Evolutionary conservation across 92 coral and sea anemone species (phyloP), one percentile per base, ranked within the genome.

Genomic region (Epizoanthus illoricatus): DNA sequence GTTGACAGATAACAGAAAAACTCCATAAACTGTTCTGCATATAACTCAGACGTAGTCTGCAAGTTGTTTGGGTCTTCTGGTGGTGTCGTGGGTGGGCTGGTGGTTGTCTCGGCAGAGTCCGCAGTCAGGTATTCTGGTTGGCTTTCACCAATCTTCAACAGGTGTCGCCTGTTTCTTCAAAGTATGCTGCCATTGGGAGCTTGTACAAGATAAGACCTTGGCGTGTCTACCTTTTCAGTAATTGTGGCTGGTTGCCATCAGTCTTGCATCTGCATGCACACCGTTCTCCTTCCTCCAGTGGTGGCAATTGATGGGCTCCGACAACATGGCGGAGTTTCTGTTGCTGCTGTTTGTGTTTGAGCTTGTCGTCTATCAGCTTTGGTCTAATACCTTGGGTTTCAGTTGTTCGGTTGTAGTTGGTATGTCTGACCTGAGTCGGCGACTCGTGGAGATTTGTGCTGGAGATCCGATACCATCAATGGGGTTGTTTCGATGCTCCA

Each of bases 191-290:
- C 47, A 23, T 70, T 55, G 12, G 74, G 62, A 13, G 85, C 80
- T n/a, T 59, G 69, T 8, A 88, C 83, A 10, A 61, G 74, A 58
- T 87, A 90, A 18, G 87, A 84, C 55, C 87, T 74, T 56, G 94
- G 94, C 24, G 81, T 58, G 7, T 63, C 45, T 5, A 68, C 40
- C 17, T 78, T 57, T 39, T 79, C 55, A 11, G 65, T 71, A 43
- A 89, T 86, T 23, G 74, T 68, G 13, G 92, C 90, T 17, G 88
- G 86, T 47, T 72, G 74, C 86, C 90, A 89, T 47, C 57, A 70
- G 41, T 76, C 75, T 47, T 65, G 74, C 8, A 60, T 57, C 13
- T 66, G 85, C 18, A 88, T 67, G 9, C 90, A 78, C n/a, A 89
- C 84, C 20, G 49, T 19, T 89, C 88, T 1, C 89, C 84, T 43